A percentile compares a stretch with the other conserved stretches of the same genome.
phyloP scores from a whole-genome alignment of 2,888 invertebrate genomes.

The Macrosoma leucophasiata region DNA sequence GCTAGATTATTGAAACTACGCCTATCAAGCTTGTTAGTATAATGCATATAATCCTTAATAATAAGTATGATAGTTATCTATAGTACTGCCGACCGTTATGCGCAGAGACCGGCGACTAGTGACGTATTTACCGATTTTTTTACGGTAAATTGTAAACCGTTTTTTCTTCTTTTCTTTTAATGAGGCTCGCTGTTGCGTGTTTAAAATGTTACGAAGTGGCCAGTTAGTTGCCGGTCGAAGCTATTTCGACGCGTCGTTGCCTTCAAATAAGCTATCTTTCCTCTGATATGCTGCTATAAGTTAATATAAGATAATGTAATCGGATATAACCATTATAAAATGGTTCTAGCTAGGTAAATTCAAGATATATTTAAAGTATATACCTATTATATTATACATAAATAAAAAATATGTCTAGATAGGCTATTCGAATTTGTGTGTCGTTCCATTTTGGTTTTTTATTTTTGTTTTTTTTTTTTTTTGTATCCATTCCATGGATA shows the following conservation, averaged over 20 bases:
- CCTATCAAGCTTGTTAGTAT: too few species aligned
- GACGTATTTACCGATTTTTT: too few species aligned
- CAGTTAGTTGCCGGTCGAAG: too few species aligned
- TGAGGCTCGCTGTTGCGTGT: too few species aligned
- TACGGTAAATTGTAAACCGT: too few species aligned
- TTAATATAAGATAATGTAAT: constrained; percentile 29
- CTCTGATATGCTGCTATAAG: constrained; percentile 42
- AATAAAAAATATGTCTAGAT: constrained; percentile 61
- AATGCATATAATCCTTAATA: too few species aligned
- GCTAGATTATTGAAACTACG: too few species aligned
- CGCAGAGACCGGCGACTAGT: too few species aligned
- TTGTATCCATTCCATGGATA: constrained; percentile 38
- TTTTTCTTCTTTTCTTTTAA: too few species aligned
- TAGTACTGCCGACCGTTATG: too few species aligned
- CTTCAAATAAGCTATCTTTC: constrained; percentile 57
- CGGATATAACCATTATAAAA: constrained; percentile 40
- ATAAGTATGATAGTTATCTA: too few species aligned
- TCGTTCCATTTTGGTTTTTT: constrained; percentile 27
- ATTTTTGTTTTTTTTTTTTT: constrained; percentile 26
- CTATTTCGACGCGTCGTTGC: constrained; percentile 42
- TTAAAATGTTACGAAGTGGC: too few species aligned
- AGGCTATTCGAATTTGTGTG: constrained; percentile 55
- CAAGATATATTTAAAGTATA: constrained; percentile 55
- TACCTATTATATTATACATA: constrained; percentile 56
- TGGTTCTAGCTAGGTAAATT: constrained; percentile 63